A percentile compares a stretch with the other conserved stretches of the same genome.
These are phyloP conservation scores for Sula dactylatra DNA, from an alignment of 2,113 vertebrate species.

Conservation along the genomic window DNA sequence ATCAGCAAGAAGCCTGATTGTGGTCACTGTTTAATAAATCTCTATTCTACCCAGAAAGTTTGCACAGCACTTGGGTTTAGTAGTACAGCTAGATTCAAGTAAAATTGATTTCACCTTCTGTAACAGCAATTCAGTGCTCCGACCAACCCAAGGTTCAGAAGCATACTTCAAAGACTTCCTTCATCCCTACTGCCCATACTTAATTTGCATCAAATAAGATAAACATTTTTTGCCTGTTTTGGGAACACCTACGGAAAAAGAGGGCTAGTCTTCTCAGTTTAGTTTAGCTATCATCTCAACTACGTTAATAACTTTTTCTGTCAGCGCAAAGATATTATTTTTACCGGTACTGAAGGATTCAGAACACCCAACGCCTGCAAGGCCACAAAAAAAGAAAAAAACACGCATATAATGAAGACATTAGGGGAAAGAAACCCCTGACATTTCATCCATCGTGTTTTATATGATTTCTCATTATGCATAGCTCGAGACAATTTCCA, in stretches of 20 bases:
- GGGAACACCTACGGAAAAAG: not conserved
- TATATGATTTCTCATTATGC: not conserved
- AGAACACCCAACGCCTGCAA: not conserved
- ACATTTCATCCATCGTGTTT: too few relatives aligned
- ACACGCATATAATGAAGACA: not conserved
- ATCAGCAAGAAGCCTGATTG: not conserved
- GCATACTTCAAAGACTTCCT: not conserved
- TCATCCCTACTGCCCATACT: not conserved
- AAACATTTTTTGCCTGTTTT: not conserved
- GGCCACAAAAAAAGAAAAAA: not conserved
- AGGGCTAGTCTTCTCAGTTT: not conserved
- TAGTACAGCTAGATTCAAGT: not conserved
- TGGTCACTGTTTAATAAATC: not conserved
- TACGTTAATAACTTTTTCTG: not conserved
- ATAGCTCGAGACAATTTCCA: not conserved
- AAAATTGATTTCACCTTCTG: not conserved
- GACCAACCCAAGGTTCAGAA: not conserved
- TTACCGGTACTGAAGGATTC: not conserved
- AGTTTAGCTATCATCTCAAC: not conserved
- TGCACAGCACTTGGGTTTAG: not conserved
- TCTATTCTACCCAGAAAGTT: not conserved
- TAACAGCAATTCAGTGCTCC: not conserved
- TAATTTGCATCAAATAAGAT: not conserved
- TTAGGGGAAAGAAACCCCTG: too few relatives aligned
- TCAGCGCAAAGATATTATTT: not conserved